Evolutionary conservation across 1,140 invertebrate species (phyloP).

Genomic region (Sitobion miscanthi): DNA sequence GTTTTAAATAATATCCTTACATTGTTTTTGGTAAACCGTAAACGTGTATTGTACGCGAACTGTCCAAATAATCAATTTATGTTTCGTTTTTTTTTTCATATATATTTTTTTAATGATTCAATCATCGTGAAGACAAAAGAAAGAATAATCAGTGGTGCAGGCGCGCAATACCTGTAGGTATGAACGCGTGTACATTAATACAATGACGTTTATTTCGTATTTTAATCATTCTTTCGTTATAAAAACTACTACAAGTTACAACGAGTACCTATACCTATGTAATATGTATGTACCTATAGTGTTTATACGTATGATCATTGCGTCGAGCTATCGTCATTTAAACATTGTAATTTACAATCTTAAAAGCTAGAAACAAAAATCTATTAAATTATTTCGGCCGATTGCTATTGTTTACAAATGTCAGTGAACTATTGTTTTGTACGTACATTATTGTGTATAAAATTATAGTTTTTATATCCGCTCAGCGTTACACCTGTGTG

Average conservation of each 20-base stretch:
- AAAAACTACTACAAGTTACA: not conserved
- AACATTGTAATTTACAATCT: constrained; percentile 14
- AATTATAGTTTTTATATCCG: not conserved
- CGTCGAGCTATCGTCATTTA: not conserved
- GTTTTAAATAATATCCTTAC: constrained; percentile 1
- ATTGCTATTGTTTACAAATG: not conserved
- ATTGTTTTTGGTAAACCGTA: constrained; percentile 34
- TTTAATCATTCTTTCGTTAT: not conserved
- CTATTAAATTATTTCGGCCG: not conserved
- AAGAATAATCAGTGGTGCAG: not conserved
- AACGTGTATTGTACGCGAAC: constrained; percentile 31
- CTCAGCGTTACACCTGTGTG: not conserved
- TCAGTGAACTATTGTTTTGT: not conserved
- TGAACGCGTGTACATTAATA: not conserved
- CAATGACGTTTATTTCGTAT: constrained; percentile 33
- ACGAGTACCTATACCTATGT: not conserved
- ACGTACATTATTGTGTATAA: not conserved
- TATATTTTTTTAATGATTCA: not conserved
- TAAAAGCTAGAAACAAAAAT: not conserved
- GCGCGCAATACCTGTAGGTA: not conserved
- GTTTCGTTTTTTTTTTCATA: not conserved
- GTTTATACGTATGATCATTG: not conserved
- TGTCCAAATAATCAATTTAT: not conserved
- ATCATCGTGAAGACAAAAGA: constrained; percentile 28
- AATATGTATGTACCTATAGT: not conserved